Evolutionary conservation across 2,888 invertebrate genomes (phyloP).

Genomic region (Aspidapion aeneum): DNA sequence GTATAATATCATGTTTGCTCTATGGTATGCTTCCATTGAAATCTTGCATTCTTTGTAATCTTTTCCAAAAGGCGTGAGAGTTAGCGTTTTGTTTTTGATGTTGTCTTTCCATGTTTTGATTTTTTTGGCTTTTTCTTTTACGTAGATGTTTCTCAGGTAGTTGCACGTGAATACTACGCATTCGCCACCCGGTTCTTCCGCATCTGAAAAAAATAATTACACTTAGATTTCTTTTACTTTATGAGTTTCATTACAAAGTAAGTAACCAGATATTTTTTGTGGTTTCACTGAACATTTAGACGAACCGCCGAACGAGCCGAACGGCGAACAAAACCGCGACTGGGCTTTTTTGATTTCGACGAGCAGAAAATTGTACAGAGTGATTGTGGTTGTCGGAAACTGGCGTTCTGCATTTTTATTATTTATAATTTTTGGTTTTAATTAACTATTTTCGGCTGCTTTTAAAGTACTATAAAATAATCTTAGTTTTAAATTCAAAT

Average conservation of each 20-base stretch:
- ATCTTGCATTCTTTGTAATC: neutral
- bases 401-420: too few species aligned
- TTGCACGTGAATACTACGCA: conserved; percentile 23
- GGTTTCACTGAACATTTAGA: too few species aligned
- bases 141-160: conserved; percentile 20
- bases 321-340: too few species aligned
- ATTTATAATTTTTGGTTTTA: too few species aligned
- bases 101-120: neutral
- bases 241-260: neutral
- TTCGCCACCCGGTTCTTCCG: conserved; percentile 22
- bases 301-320: too few species aligned
- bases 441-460: too few species aligned
- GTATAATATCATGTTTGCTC: neutral
- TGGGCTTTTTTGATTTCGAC: too few species aligned
- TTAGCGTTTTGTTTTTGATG: neutral
- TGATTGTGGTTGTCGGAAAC: too few species aligned
- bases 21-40: neutral
- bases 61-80: neutral
- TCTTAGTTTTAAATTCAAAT: too few species aligned
- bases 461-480: too few species aligned
- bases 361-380: too few species aligned
- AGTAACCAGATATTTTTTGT: too few species aligned
- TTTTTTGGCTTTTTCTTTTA: conserved; percentile 18
- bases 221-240: neutral
- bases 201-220: conserved; percentile 8